Evolutionary conservation across 2,113 vertebrate genomes (phyloP).

Genomic region (Amblyornis subalaris): DNA sequence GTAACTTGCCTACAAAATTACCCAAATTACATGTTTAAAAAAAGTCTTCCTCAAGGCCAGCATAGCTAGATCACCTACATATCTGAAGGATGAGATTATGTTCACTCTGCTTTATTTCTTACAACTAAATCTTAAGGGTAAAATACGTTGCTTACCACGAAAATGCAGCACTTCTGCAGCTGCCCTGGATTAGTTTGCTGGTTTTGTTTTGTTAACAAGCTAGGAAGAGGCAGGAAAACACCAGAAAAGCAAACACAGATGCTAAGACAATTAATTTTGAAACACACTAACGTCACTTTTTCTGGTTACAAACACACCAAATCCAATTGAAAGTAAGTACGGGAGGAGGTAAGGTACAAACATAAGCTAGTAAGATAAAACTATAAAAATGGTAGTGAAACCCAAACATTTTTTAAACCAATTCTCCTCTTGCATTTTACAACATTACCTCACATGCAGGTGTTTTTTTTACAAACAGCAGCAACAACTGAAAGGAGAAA

Average conservation of each 20-base stretch:
- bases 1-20: neutral
- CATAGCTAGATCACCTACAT: neutral
- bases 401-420: neutral
- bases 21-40: neutral
- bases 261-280: neutral
- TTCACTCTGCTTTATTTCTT: neutral
- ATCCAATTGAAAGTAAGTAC: neutral
- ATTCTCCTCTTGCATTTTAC: neutral
- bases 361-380: neutral
- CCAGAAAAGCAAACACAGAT: neutral
- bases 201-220: slow-evolving; percentile 25
- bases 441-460: slow-evolving; percentile 27
- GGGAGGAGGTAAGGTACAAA: neutral
- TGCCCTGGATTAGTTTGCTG: neutral
- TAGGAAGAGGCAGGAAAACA: neutral
- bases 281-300: neutral
- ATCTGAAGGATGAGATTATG: neutral
- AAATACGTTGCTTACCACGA: neutral
- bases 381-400: neutral
- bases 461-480: neutral
- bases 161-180: neutral
- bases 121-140: neutral
- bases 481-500: slow-evolving; percentile 48
- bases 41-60: neutral
- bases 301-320: slow-evolving; percentile 40